Evolutionary conservation across 2,113 vertebrate species (phyloP), one percentile per base, ranked within the genome.

Genomic region (Solenodon paradoxus): DNA sequence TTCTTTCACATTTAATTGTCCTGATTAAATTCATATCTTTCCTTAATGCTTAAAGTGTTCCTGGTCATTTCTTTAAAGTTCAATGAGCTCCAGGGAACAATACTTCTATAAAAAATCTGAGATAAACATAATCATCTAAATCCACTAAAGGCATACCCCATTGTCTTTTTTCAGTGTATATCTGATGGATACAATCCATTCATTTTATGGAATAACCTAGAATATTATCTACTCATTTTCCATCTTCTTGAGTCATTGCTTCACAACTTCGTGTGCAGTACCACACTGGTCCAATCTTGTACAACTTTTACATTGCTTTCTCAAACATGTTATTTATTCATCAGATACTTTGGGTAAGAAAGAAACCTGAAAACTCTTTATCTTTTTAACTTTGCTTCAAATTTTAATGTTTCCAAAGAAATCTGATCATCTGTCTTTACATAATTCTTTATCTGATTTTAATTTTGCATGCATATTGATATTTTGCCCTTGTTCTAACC

Each of bases 261-360:
- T 95, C 72, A 88, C n/a, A 92, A 53, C 30, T 92, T 86, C 47
- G 4, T 59, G 11, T 68, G 66, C 53, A 86, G 20, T 69, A 69
- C 45, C 30, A 86, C 13, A 22, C 28, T 69, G 9, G 30, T 71
- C 32, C 88, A 40, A 64, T 88, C 80, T 77, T 81, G 82, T 79
- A 64, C 12, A 69, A 61, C 40, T 51, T 91, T 88, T 89, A 38
- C 63, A 49, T 84, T 75, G 55, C 35, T 89, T 84, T 92, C 69
- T 66, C 38, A 82, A 97, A 95, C 91, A 82, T 85, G 74, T 57
- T 42, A 90, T 93, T 92, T 87, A 35, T 13, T 80, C 59, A 57
- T 92, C 79, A 94, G 42, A 55, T 57, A 3, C 9, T 94, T 5
- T 53, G 15, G 12, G 32, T n/a, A 42, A 85, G 78, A 32, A 59